A percentile compares a stretch with the other conserved stretches of the same genome.
phyloP scores from a whole-genome alignment of 2,113 vertebrate genomes.

The Turdus rufiventris region DNA sequence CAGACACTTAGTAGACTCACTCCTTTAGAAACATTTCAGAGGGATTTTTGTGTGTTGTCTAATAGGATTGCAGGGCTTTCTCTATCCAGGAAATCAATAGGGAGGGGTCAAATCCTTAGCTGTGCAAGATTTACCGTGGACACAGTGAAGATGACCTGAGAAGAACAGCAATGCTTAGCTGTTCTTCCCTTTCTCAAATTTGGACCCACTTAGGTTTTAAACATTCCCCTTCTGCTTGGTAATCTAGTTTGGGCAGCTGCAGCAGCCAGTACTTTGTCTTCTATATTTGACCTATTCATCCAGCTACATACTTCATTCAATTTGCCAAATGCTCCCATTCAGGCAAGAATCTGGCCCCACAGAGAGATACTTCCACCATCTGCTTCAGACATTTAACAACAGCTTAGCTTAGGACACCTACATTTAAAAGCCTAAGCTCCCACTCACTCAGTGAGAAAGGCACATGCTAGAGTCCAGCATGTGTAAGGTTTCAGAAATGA shows the following conservation, averaged over 20 bases:
- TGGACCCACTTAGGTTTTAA: slow-evolving; percentile 12
- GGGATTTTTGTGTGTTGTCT: slow-evolving; percentile 29
- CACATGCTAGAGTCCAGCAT: neutral
- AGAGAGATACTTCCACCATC: slow-evolving; percentile 47
- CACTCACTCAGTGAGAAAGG: neutral
- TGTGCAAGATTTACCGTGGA: neutral
- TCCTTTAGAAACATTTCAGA: slow-evolving; percentile 38
- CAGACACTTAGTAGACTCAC: slow-evolving; percentile 34
- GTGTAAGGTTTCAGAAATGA: neutral
- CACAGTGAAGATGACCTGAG: neutral
- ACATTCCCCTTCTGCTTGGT: slow-evolving; percentile 37
- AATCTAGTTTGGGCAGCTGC: slow-evolving; percentile 57
- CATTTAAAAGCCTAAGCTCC: neutral
- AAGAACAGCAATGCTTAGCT: neutral
- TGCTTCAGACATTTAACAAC: slow-evolving; percentile 46
- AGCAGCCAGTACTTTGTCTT: slow-evolving; percentile 48
- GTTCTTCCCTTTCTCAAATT: neutral
- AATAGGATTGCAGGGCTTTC: neutral
- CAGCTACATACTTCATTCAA: slow-evolving; percentile 52
- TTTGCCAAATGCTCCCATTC: slow-evolving; percentile 63
- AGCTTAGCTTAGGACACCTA: slow-evolving; percentile 15
- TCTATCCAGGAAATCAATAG: neutral
- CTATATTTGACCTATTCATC: slow-evolving; percentile 32
- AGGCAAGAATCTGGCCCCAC: slow-evolving; percentile 27
- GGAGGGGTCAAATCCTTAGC: neutral